Evolutionary conservation across 2,888 invertebrate genomes (phyloP), one percentile per base, ranked within the genome.

Genomic region (Epinotia bilunana): DNA sequence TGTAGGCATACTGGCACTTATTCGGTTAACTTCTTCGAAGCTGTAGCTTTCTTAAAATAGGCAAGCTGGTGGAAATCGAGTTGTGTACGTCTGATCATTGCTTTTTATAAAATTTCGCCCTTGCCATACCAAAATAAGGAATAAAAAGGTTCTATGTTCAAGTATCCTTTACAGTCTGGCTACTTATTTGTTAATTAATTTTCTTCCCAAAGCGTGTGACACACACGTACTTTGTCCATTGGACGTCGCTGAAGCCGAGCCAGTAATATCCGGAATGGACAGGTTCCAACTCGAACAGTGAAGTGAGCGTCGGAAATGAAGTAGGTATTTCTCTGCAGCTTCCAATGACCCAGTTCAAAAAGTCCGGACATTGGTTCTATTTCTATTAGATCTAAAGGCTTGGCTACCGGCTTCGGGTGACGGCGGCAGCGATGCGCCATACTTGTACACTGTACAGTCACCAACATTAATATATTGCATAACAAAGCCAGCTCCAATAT

Each of bases 191-290:
- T 49, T 16, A 49, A 5, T 53, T 16, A n/a, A 53, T n/a, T 53
- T 49, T n/a, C n/a, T 53, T n/a, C 53, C 53, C 53, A n/a, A 53
- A n/a, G 4, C 49, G 4, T 53, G n/a, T 53, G 53, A 13, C 12
- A 12, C 12, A 61, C 33, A 16, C 3, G 7, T 11, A n/a, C 7
- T 33, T 33, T 28, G 23, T 33, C 16, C 16, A 60, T 61, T 61
- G 16, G 28, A 33, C 5, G 33, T 33, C n/a, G 33, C 2, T 12
- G 49, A 53, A 65, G n/a, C 39, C n/a, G 33, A 28, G 28, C 53
- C 65, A 28, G 49, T 28, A 65, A 55, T 65, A 65, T 65, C 65
- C 53, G 65, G 53, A n/a, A 33, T 33, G 33, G 53, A 49, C 61
- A 23, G 46, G 63, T 23, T 23, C 13, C 46, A 23, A 65, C 11